phyloP scores from a whole-genome alignment of 2,113 vertebrate genomes.

The Elachura formosa region DNA sequence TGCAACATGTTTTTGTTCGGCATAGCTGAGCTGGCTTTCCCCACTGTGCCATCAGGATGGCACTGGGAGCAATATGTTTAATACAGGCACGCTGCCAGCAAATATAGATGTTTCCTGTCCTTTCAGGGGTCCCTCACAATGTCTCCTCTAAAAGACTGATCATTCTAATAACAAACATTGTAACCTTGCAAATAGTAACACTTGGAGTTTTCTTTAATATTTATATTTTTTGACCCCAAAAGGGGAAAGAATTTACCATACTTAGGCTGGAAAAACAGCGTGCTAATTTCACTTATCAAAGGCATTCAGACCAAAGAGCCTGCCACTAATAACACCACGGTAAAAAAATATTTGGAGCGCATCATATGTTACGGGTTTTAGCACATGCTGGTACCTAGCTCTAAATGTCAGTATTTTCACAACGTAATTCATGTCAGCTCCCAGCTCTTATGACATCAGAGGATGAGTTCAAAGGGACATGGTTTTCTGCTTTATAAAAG shows the following conservation, averaged over 20 bases:
- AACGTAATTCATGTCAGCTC: conserved; percentile 40
- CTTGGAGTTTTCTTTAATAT: conserved; percentile 53
- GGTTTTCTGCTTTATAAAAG: conserved; percentile 11
- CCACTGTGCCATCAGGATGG: conserved; percentile 51
- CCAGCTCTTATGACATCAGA: conserved; percentile 42
- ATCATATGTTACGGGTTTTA: conserved; percentile 3
- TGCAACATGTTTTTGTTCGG: conserved; percentile 61
- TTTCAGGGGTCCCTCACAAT: not conserved
- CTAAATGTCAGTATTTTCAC: conserved; percentile 44
- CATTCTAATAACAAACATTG: conserved; percentile 68
- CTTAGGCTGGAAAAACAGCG: conserved; percentile 53
- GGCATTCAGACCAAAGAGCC: conserved; percentile 3
- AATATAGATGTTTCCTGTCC: conserved; percentile 47
- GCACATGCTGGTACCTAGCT: conserved; percentile 16
- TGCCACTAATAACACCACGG: conserved; percentile 25
- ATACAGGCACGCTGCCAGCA: not conserved
- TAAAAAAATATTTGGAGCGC: not conserved
- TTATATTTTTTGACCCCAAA: conserved; percentile 64
- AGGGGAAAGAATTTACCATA: conserved; percentile 61
- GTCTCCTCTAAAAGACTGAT: conserved; percentile 18
- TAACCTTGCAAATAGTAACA: conserved; percentile 55
- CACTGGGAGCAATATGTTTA: conserved; percentile 41
- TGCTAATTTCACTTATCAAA: conserved; percentile 56
- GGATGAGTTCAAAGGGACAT: conserved; percentile 21
- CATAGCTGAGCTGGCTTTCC: conserved; percentile 53